Percentiles rank a stretch among this genome's conserved stretches.
phyloP scores from a whole-genome alignment of 2,113 vertebrate genomes.

The Otus sunia region DNA sequence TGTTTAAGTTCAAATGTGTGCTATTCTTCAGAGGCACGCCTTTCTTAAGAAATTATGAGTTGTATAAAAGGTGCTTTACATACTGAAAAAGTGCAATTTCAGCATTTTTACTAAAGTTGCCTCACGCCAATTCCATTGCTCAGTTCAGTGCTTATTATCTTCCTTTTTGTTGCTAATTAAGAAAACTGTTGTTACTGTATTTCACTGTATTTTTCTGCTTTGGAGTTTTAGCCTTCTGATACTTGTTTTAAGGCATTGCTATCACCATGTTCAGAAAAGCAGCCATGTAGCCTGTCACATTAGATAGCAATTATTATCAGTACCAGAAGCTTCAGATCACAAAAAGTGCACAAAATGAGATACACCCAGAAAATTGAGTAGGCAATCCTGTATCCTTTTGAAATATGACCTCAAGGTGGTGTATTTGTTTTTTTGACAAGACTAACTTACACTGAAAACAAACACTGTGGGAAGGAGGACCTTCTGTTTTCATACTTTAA shows the following conservation, averaged over 20 bases:
- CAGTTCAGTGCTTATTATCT: neutral
- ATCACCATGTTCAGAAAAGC: neutral
- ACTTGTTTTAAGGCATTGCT: neutral
- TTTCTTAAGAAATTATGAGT: neutral
- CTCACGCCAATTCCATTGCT: rapidly evolving
- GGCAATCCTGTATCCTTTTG: rapidly evolving
- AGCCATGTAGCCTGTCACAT: neutral
- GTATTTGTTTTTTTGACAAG: neutral
- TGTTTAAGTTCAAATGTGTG: neutral
- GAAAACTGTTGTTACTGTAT: neutral
- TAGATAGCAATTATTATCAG: constrained; percentile 46
- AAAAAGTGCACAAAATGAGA: neutral
- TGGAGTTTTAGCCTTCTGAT: neutral
- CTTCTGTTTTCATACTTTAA: neutral
- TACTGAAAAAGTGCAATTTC: neutral
- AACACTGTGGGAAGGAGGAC: neutral
- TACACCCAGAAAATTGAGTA: neutral
- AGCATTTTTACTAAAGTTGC: neutral
- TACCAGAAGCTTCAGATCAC: neutral
- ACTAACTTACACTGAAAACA: neutral
- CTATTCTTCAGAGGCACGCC: neutral
- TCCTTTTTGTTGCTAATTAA: neutral
- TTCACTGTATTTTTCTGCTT: neutral
- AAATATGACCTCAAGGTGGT: neutral
- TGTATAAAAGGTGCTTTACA: neutral